Percentiles rank a stretch among this genome's conserved stretches.
These are phyloP conservation scores for Oreotrochilus melanogaster DNA, from an alignment of 2,113 vertebrate genomes.

Conservation along the genomic window DNA sequence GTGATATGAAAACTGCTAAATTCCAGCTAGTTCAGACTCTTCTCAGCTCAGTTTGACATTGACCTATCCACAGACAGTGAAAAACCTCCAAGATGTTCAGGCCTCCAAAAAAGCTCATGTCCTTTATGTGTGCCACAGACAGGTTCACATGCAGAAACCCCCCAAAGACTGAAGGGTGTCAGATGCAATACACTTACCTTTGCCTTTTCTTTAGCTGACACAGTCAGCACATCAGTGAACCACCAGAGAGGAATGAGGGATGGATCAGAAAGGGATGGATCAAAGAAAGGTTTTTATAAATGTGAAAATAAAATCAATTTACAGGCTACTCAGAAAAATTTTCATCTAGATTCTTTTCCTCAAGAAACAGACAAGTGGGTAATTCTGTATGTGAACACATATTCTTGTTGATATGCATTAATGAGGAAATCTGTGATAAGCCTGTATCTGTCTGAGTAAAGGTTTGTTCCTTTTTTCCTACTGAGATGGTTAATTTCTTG, in stretches of 20 bases:
- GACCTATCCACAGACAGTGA: neutral
- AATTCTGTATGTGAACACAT: neutral
- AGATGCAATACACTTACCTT: neutral
- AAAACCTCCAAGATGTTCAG: neutral
- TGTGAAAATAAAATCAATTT: slow-evolving; percentile 6
- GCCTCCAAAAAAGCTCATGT: neutral
- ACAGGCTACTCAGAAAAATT: neutral
- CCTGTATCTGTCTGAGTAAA: neutral
- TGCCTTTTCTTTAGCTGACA: neutral
- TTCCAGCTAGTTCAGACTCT: neutral
- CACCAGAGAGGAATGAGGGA: neutral
- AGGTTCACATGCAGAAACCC: neutral
- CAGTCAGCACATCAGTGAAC: neutral
- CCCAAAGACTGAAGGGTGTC: neutral
- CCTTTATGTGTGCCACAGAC: neutral
- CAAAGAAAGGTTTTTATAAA: neutral
- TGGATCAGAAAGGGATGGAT: neutral
- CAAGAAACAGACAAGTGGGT: neutral
- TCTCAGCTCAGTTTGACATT: neutral
- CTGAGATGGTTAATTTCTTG: slow-evolving; percentile 36
- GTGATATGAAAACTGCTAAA: neutral
- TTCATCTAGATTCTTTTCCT: neutral
- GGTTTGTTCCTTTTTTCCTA: slow-evolving; percentile 33
- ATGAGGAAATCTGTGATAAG: slow-evolving; percentile 8
- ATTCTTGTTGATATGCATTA: neutral